phyloP scores from a whole-genome alignment of 1,140 invertebrate genomes.

The Diorhabda carinulata region DNA sequence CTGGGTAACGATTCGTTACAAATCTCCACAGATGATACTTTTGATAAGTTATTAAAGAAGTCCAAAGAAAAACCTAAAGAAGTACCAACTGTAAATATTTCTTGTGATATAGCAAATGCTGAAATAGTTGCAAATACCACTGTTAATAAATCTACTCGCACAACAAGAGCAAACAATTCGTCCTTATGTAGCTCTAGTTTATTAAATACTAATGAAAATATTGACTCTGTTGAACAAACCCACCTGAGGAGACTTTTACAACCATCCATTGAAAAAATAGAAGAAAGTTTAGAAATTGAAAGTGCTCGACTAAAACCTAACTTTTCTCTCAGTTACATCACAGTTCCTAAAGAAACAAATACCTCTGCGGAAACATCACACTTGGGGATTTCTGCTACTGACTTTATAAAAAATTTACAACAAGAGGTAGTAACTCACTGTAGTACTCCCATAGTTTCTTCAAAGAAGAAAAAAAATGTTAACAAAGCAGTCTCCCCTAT shows the following conservation, averaged over 20 bases:
- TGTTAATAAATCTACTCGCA: no score
- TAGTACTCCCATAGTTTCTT: slow-evolving; percentile 4
- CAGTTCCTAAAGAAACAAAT: not conserved
- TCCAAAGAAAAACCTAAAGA: not conserved
- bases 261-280: slow-evolving; percentile 4
- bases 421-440: slow-evolving; percentile 2
- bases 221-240: not conserved
- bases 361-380: not conserved
- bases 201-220: no score
- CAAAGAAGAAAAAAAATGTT: not conserved
- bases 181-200: no score
- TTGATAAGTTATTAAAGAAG: slow-evolving; percentile 3
- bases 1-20: slow-evolving; percentile 1
- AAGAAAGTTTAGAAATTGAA: slow-evolving; percentile 8
- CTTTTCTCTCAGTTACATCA: not conserved
- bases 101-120: no score
- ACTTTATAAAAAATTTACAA: not conserved
- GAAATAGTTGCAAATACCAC: no score
- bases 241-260: not conserved
- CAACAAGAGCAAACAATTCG: no score
- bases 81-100: not conserved
- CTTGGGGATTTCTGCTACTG: not conserved
- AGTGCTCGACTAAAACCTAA: not conserved
- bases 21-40: slow-evolving; percentile 5
- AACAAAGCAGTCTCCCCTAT: slow-evolving; percentile 9